A percentile compares a stretch with the other conserved stretches of the same genome.
These are phyloP conservation scores for Thereva unica DNA, from an alignment of 2,888 invertebrate genomes.

Conservation along the genomic window DNA sequence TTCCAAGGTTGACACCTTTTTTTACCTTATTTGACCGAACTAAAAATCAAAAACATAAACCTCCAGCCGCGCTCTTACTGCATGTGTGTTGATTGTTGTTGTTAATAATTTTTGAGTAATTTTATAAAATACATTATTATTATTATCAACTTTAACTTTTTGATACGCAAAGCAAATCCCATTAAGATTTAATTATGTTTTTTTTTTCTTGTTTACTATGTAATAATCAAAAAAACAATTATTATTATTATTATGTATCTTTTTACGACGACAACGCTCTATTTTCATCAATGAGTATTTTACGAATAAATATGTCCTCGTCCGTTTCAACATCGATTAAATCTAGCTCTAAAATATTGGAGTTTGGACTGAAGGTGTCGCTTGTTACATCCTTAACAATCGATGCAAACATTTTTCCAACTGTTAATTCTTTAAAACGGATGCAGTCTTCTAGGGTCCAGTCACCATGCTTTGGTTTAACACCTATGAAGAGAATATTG, in stretches of 20 bases:
- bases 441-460: slow-evolving; percentile 68
- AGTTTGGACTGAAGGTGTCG: slow-evolving; percentile 66
- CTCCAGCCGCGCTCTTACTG: too few relatives aligned
- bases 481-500: slow-evolving; percentile 55
- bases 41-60: too few relatives aligned
- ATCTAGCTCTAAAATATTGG: slow-evolving; percentile 67
- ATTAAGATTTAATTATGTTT: too few relatives aligned
- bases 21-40: too few relatives aligned
- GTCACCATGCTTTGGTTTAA: slow-evolving; percentile 59
- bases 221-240: too few relatives aligned
- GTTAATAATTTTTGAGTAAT: too few relatives aligned
- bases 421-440: slow-evolving; percentile 72
- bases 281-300: slow-evolving; percentile 66
- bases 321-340: slow-evolving; percentile 73
- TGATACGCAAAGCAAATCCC: too few relatives aligned
- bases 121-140: too few relatives aligned
- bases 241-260: neutral
- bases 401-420: slow-evolving; percentile 72
- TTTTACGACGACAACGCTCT: slow-evolving; percentile 57
- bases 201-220: too few relatives aligned
- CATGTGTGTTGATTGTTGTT: too few relatives aligned
- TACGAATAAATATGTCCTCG: slow-evolving; percentile 69
- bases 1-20: too few relatives aligned
- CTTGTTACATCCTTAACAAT: slow-evolving; percentile 66
- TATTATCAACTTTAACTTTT: too few relatives aligned